These are phyloP conservation scores for Psittacula echo DNA, from an alignment of 2,797 vertebrate species.

Conservation along the genomic window DNA sequence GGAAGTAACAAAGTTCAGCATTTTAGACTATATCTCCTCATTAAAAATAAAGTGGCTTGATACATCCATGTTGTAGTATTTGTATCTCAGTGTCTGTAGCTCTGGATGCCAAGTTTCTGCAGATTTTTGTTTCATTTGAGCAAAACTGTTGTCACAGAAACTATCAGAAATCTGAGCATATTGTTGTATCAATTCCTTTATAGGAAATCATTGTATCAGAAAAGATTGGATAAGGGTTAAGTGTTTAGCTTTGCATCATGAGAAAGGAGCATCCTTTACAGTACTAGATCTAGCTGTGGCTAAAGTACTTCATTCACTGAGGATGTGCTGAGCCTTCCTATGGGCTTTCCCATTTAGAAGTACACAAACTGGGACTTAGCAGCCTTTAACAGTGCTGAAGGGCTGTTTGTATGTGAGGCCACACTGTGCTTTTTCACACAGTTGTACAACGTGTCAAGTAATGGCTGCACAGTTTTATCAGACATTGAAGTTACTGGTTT, in stretches of 20 bases:
- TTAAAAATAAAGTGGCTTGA: neutral
- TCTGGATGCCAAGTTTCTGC: neutral
- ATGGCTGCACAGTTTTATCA: neutral
- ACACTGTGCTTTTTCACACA: neutral
- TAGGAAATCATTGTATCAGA: fast-evolving
- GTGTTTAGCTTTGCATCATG: neutral
- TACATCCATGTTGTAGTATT: fast-evolving
- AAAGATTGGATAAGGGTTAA: neutral
- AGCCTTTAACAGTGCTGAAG: neutral
- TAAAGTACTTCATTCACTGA: neutral
- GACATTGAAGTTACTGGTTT: constrained; percentile 3
- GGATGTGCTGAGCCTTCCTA: neutral
- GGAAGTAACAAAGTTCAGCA: neutral
- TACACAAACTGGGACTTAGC: neutral
- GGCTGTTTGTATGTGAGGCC: neutral
- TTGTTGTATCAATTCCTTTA: neutral
- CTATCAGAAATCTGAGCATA: neutral
- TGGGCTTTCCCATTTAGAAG: neutral
- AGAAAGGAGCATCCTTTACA: neutral
- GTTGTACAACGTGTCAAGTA: neutral
- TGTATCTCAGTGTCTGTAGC: neutral
- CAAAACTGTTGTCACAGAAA: neutral
- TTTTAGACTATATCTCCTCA: neutral
- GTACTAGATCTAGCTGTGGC: neutral
- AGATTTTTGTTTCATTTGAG: neutral